Conservation (phyloP, 2,888 invertebrate species). For the Gymnosoma rotundatum region DNA sequence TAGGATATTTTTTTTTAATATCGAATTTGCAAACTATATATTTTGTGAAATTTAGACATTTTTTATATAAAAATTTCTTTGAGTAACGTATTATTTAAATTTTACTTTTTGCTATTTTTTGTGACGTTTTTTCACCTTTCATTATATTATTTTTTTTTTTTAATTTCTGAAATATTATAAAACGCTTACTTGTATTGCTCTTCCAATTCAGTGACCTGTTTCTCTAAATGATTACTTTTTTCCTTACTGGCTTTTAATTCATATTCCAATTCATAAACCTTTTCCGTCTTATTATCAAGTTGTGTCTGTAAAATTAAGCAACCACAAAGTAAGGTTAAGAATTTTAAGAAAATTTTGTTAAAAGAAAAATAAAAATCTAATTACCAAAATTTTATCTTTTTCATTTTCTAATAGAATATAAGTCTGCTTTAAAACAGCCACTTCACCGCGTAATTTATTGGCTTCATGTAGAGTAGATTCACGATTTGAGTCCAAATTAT, state of each 20-base stretch:
- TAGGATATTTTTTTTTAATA: too few species aligned
- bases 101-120: neutral
- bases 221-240: slow-evolving; percentile 84
- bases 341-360: neutral
- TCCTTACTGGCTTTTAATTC: slow-evolving; percentile 85
- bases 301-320: slow-evolving; percentile 82
- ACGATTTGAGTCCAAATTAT: slow-evolving; percentile 84
- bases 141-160: too few species aligned
- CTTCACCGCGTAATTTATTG: slow-evolving; percentile 85
- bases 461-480: slow-evolving; percentile 85
- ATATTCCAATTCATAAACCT: slow-evolving; percentile 85
- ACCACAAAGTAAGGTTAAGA: too few species aligned
- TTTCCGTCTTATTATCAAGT: slow-evolving; percentile 89
- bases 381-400: slow-evolving; percentile 86
- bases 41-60: too few species aligned
- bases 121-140: too few species aligned
- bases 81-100: too few species aligned
- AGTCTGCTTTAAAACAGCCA: slow-evolving; percentile 85
- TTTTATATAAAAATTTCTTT: too few species aligned
- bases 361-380: neutral
- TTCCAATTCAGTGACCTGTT: slow-evolving; percentile 84
- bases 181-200: slow-evolving; percentile 83
- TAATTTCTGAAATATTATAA: neutral
- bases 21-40: too few species aligned
- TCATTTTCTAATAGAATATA: slow-evolving; percentile 87